Conservation (phyloP, 2,797 vertebrate species). For the Eleutherodactylus coqui region DNA sequence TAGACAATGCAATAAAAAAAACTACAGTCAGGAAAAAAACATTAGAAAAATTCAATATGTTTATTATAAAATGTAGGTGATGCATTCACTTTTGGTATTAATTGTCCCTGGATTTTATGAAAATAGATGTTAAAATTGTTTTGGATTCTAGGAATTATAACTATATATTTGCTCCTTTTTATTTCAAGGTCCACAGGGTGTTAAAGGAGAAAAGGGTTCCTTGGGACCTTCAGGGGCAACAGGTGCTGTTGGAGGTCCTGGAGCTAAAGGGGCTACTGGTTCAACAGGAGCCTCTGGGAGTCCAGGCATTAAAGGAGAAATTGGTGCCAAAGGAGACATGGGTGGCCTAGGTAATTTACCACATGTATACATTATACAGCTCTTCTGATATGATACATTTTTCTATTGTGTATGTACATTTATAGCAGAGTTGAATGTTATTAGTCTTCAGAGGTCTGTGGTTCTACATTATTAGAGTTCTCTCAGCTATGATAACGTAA, state of each 20-base stretch:
- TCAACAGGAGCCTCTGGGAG: constrained; percentile 64
- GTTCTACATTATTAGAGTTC: neutral
- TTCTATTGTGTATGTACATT: neutral
- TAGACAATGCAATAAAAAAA: too few relatives aligned
- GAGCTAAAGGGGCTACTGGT: constrained; percentile 66
- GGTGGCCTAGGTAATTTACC: constrained; percentile 39
- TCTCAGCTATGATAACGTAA: neutral
- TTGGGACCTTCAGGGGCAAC: constrained; percentile 13
- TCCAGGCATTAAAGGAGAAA: constrained; percentile 66
- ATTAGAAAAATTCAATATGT: too few relatives aligned
- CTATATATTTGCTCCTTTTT: neutral
- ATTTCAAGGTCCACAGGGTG: constrained; percentile 26
- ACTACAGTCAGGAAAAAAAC: too few relatives aligned
- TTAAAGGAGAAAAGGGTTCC: constrained; percentile 50
- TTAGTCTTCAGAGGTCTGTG: neutral
- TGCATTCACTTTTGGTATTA: too few relatives aligned
- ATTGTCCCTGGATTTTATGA: neutral
- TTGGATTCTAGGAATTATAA: neutral
- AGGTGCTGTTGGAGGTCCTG: constrained; percentile 58
- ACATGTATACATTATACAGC: neutral
- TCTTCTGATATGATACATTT: neutral
- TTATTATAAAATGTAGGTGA: too few relatives aligned
- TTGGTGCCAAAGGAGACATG: constrained; percentile 66
- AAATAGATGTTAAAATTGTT: neutral
- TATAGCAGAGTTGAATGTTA: neutral